Evolutionary conservation across 2,113 vertebrate species (phyloP).

Genomic region (Actinemys pallida): DNA sequence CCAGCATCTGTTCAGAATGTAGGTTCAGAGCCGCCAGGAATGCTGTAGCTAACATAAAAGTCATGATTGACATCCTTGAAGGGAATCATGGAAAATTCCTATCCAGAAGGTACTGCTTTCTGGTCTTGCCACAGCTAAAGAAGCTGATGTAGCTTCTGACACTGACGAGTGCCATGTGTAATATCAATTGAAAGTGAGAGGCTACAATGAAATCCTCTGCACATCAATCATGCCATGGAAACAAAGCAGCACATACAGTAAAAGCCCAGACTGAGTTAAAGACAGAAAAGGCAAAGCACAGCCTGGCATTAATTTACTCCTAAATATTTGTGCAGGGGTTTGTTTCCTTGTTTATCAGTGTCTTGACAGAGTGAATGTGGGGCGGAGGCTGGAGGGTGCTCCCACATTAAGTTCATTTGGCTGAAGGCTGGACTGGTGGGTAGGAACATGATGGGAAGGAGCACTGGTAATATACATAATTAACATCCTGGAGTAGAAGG

Average conservation of each 20-base stretch:
- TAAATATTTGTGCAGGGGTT: background rate
- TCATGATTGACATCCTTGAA: background rate
- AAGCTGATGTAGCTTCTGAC: conserved; percentile 43
- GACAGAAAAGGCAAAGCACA: background rate
- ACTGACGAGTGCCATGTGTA: conserved; percentile 25
- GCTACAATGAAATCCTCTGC: background rate
- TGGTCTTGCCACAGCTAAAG: background rate
- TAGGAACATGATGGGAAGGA: background rate
- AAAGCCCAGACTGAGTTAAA: background rate
- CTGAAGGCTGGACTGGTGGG: background rate
- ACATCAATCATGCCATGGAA: conserved; percentile 30
- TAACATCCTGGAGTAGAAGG: background rate
- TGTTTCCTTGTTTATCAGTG: background rate
- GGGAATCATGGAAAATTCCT: background rate
- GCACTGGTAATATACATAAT: background rate
- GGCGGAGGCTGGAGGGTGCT: background rate
- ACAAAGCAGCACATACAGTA: background rate
- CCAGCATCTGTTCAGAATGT: background rate
- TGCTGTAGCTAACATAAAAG: conserved; percentile 11
- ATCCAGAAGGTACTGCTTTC: background rate
- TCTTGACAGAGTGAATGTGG: background rate
- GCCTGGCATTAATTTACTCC: background rate
- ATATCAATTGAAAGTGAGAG: conserved; percentile 13
- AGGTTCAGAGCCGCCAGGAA: background rate
- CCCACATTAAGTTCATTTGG: background rate